phyloP scores from a whole-genome alignment of 2,888 invertebrate genomes.

The Laothoe populi region DNA sequence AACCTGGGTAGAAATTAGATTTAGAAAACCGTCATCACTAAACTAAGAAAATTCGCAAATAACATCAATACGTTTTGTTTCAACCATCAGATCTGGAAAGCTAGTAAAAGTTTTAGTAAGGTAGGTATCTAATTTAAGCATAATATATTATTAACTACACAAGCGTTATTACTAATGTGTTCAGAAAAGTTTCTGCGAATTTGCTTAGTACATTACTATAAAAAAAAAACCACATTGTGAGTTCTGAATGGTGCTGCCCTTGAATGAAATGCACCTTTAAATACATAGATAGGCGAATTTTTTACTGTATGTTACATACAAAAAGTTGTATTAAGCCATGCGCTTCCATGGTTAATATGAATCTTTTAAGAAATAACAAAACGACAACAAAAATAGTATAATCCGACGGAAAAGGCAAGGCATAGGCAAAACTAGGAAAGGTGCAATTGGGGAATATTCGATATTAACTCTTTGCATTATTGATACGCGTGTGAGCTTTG shows the following conservation, averaged over 20 bases:
- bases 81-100: conserved; percentile 35
- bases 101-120: not conserved
- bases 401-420: conserved; percentile 70
- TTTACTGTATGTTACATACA: conserved; percentile 45
- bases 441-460: conserved; percentile 67
- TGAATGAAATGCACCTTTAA: conserved; percentile 64
- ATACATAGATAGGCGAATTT: conserved; percentile 50
- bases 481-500: conserved; percentile 23
- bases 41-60: conserved; percentile 63
- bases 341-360: conserved; percentile 76
- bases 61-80: conserved; percentile 36
- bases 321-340: conserved; percentile 66
- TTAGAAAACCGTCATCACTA: conserved; percentile 56
- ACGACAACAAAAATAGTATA: conserved; percentile 49
- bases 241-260: conserved; percentile 82
- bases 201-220: conserved; percentile 51
- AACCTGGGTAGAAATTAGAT: conserved; percentile 76
- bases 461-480: conserved; percentile 25
- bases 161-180: conserved; percentile 25
- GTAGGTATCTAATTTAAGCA: conserved; percentile 43
- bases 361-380: conserved; percentile 50
- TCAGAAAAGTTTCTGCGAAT: conserved; percentile 52
- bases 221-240: conserved; percentile 66
- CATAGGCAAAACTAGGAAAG: conserved; percentile 75
- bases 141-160: too few species aligned